Conservation (phyloP, 2,113 vertebrate genomes). For the Narcine bancroftii region DNA sequence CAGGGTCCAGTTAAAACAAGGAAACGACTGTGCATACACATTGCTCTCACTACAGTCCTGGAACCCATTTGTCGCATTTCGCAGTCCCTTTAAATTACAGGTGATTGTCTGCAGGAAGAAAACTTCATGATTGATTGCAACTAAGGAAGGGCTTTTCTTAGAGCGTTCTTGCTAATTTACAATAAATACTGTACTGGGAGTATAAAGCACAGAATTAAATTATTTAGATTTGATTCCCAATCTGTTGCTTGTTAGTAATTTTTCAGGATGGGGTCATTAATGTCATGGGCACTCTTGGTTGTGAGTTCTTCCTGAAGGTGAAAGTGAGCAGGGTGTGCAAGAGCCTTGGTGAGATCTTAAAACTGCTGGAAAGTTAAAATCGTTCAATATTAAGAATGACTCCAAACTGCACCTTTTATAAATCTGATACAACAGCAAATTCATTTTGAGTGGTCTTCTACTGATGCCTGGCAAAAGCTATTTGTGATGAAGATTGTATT, state of each 20-base stretch:
- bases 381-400: too few relatives aligned
- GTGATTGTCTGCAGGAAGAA: neutral
- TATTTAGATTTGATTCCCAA: neutral
- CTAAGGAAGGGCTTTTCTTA: neutral
- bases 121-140: neutral
- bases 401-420: neutral
- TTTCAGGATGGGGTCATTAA: too few relatives aligned
- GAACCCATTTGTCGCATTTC: too few relatives aligned
- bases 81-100: neutral
- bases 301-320: too few relatives aligned
- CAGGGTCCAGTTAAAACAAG: neutral
- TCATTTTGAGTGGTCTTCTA: neutral
- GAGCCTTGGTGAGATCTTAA: too few relatives aligned
- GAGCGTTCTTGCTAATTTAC: neutral
- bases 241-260: neutral
- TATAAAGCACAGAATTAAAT: neutral
- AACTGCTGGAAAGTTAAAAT: too few relatives aligned
- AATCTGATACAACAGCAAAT: neutral
- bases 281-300: too few relatives aligned
- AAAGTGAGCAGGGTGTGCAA: too few relatives aligned
- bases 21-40: neutral
- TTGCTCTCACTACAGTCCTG: neutral
- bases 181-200: neutral
- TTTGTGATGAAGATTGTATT: neutral
- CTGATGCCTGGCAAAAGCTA: neutral